Base-by-base conservation (phyloP, 2,797 vertebrate species). In the Cichlasoma orientale region DNA sequence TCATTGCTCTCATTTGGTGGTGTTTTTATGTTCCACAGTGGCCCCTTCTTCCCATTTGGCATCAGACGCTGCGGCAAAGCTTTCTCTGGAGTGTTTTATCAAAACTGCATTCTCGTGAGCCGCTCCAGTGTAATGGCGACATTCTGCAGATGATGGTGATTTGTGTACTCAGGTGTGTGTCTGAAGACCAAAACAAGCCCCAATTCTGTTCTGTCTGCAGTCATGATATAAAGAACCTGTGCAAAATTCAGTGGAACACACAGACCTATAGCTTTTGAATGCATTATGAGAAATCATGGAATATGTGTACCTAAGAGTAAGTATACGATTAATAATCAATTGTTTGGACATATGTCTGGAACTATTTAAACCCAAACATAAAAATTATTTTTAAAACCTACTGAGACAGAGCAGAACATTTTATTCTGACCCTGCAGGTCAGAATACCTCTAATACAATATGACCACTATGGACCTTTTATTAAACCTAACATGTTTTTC, bases 1-100 rank as follows among this genome's bases (percentile, higher is more conserved):
- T 94, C 91, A 94, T 94, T 94, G 93, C 90, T 91, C 79, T 90
- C 90, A 86, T 92, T 92, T 90, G 90, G 77, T 72, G 82, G 83
- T 77, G 84, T 89, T 92, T 87, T 70, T 88, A 82, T 86, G 84
- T 84, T 55, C 77, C 78, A 58, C 72, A 12, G 41, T n/a, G 70
- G 79, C 54, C 68, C 52, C 80, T 21, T 41, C 86, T 83, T 68
- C 80, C 80, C 84, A 86, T 91, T 87, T 90, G 59, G 78, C 0
- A 18, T 66, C 69, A 77, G 77, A 63, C 23, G 59, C 77, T 63
- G 33, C 61, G 57, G 70, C 66, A 47, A 74, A 44, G 33, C 71
- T 59, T 44, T 68, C 25, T 27, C 84, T 52, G 25, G 59, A 78
- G 59, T 41, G 55, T 69, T 86, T 86, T 66, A 87, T 90, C 88